Percentiles rank a stretch among this genome's conserved stretches.
These are phyloP conservation scores for Homarus americanus DNA, from an alignment of 1,140 invertebrate species.

Conservation along the genomic window DNA sequence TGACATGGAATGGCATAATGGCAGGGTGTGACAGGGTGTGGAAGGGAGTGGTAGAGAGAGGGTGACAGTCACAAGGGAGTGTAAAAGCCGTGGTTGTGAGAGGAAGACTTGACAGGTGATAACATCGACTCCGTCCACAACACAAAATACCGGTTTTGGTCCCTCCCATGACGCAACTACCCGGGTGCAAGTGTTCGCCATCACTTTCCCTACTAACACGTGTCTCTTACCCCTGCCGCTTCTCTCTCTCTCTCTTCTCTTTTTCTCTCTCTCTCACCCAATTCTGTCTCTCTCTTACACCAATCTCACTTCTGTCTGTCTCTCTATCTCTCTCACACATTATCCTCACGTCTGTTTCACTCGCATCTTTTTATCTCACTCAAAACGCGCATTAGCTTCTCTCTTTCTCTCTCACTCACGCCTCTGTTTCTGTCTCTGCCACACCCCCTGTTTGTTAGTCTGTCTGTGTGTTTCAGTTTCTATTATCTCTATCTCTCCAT, in stretches of 20 bases:
- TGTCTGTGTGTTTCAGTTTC: too few relatives aligned
- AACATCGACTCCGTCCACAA: constrained; percentile 26
- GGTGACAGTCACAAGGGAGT: not conserved
- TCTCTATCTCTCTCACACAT: not conserved
- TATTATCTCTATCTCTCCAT: constrained; percentile 28
- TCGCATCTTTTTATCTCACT: too few relatives aligned
- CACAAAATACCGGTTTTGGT: constrained; percentile 28
- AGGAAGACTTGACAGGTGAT: not conserved
- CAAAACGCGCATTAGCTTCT: too few relatives aligned
- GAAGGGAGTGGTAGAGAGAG: not conserved
- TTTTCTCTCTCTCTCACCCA: not conserved
- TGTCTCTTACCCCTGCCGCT: not conserved
- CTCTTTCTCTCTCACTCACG: too few relatives aligned
- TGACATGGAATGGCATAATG: not conserved
- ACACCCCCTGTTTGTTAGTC: too few relatives aligned
- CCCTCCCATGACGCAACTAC: constrained; percentile 31
- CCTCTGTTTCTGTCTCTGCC: too few relatives aligned
- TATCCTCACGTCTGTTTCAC: too few relatives aligned
- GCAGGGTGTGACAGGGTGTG: too few relatives aligned
- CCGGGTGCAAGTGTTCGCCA: not conserved
- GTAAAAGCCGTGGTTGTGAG: not conserved
- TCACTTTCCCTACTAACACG: constrained; percentile 33
- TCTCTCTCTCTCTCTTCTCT: not conserved
- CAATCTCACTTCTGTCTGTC: not conserved
- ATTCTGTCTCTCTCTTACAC: constrained; percentile 7